Conservation (phyloP, 2,113 vertebrate species). For the Cyanoderma ruficeps region DNA sequence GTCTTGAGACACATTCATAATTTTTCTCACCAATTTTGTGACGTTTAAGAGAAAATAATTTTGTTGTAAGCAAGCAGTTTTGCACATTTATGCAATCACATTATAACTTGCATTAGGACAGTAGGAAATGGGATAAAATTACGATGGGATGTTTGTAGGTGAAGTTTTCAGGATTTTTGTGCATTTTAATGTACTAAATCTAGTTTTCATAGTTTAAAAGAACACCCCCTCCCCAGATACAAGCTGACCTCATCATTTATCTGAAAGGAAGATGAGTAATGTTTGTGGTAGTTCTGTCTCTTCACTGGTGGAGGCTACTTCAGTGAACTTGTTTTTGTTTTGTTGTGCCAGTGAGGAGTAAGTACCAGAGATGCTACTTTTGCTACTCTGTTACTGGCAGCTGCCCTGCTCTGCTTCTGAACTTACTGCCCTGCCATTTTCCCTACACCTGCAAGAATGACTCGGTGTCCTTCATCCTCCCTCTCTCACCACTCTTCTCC, state of each 20-base stretch:
- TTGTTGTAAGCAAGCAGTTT: background rate
- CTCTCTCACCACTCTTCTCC: background rate
- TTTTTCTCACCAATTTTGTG: background rate
- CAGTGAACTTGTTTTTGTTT: background rate
- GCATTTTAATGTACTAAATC: background rate
- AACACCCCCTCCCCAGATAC: background rate
- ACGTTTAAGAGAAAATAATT: background rate
- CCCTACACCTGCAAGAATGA: background rate
- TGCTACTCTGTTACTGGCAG: background rate
- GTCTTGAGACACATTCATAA: background rate
- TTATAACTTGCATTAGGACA: background rate
- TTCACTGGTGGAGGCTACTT: background rate
- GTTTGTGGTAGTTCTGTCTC: background rate
- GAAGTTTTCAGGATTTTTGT: background rate
- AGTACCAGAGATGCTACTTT: background rate
- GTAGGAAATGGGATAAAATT: background rate
- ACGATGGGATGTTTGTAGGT: background rate
- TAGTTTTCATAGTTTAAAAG: background rate
- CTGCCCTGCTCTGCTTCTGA: background rate
- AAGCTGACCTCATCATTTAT: background rate
- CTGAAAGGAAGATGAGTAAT: background rate
- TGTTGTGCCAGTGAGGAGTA: background rate
- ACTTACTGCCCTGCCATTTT: background rate
- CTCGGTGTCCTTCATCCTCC: background rate
- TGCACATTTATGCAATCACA: background rate